Percentiles rank a stretch among this genome's conserved stretches.
Evolutionary conservation across 2,888 invertebrate genomes (phyloP).

Genomic region (Drosophila mercatorum): DNA sequence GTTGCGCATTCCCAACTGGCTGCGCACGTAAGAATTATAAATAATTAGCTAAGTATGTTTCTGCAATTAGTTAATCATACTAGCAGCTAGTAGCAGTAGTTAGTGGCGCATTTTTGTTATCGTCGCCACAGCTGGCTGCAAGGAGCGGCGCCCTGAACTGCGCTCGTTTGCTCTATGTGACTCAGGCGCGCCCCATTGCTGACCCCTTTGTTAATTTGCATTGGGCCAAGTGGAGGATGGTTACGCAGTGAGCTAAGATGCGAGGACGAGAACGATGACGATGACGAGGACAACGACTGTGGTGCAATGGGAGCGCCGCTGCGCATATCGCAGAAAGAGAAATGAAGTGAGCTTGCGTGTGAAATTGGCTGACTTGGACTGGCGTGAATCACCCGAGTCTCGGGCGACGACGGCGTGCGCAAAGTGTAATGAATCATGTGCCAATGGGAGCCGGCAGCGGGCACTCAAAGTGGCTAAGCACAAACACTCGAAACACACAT

Average conservation of each 20-base stretch:
- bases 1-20: slow-evolving; percentile 21
- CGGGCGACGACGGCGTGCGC: slow-evolving; percentile 54
- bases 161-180: slow-evolving; percentile 50
- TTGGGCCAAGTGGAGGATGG: slow-evolving; percentile 24
- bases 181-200: slow-evolving; percentile 35
- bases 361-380: slow-evolving; percentile 39
- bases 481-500: slow-evolving; percentile 34
- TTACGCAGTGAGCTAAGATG: slow-evolving; percentile 26
- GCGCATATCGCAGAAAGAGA: slow-evolving; percentile 36
- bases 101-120: slow-evolving; percentile 12
- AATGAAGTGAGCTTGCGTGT: slow-evolving; percentile 63
- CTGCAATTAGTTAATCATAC: slow-evolving; percentile 30
- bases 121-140: slow-evolving; percentile 12
- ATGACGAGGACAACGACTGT: slow-evolving; percentile 8
- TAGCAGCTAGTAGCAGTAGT: too few relatives aligned
- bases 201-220: slow-evolving; percentile 40
- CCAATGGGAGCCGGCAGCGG: slow-evolving; percentile 32
- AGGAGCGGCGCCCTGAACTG: slow-evolving; percentile 47
- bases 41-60: slow-evolving; percentile 24
- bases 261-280: slow-evolving; percentile 23
- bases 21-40: background rate
- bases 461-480: slow-evolving; percentile 39
- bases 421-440: slow-evolving; percentile 68
- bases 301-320: slow-evolving; percentile 48
- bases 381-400: slow-evolving; percentile 65